Evolutionary conservation across 2,888 invertebrate species (phyloP), one percentile per base, ranked within the genome.

Genomic region (Drosophila mulleri): DNA sequence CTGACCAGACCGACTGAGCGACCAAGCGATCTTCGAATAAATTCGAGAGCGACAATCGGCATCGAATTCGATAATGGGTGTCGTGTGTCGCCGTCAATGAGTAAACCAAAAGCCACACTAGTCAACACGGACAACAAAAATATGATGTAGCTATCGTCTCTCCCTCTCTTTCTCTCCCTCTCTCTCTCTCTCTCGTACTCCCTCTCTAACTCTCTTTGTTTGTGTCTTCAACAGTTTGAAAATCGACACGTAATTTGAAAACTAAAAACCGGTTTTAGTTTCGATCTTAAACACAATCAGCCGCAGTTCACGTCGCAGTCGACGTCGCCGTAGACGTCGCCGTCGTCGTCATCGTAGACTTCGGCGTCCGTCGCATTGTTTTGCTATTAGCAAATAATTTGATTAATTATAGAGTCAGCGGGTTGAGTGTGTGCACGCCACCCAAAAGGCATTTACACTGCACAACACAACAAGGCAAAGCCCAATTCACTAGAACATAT

Each of bases 361-460:
- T 6, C 42, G 44, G 1, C 6, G 59, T 39, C 37, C 37, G 35
- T 29, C 82, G 79, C 78, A 84, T 83, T 84, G 82, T 82, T 89
- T 83, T 75, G 71, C 69, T 78, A 83, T 87, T 83, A 81, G 87
- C 84, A 61, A 75, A 78, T 81, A 70, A 84, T 87, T 87, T 83
- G 84, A 83, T 89, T 89, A 83, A 89, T 89, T 78, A 70, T 73
- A 78, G 67, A 63, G 66, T 35, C 75, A 69, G 44, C 18, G 78
- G 29, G 67, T 71, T 59, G 52, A 75, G 59, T 82, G 64, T 75
- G 72, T 75, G 72, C 70, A 75, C 72, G 69, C 66, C 83, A 78
- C 67, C 69, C 83, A 72, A 70, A 69, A 63, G 77, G 62, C 69
- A 77, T 67, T 77, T 72, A 60, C 67, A 72, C 72, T 71, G 58